Base-by-base conservation (phyloP, 2,888 invertebrate species). In the Mesodorylaimus sp. region DNA sequence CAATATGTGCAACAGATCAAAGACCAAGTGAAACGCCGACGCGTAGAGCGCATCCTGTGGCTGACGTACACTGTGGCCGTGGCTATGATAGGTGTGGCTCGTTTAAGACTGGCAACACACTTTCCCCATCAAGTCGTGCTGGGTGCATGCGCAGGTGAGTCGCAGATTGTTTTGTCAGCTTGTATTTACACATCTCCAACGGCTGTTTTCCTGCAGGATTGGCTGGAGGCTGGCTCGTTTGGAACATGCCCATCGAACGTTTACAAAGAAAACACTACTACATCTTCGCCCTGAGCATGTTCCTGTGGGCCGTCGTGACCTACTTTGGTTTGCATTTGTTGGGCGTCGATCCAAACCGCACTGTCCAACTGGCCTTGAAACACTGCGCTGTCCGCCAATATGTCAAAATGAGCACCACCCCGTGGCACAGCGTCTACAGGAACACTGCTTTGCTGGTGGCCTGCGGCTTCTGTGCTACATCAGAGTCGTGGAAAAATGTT, bases 401-500 rank as follows among this genome's bases (percentile, higher is more conserved):
- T 23, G 41, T 39, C 21, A 39, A 39, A 21, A n/a, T 39, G 41
- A 16, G n/a, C 41, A 39, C 41, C 7, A 39, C 41, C n/a, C 41
- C 41, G n/a, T 39, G 41, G 41, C 41, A 39, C 21, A 23, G n/a
- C 21, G 21, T 39, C 41, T 39, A 39, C 21, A 7, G 41, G 7
- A 39, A 39, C 21, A 19, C 21, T 21, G 41, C 41, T 21, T 7
- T 39, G 10, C 10, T 39, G 10, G 10, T 39, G 7, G 41, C 41
- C 21, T 39, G 41, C 21, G 41, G 41, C 10, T 32, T 16, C n/a
- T n/a, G n/a, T n/a, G n/a, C n/a, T n/a, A n/a, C n/a, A n/a, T n/a
- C 16, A 32, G 10, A 32, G 32, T 32, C 32, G 32, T 13, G 32
- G 10, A 32, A 32, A 32, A 32, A 32, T 13, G 10, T 32, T 32